A percentile compares a stretch with the other conserved stretches of the same genome.
Evolutionary conservation across 2,888 invertebrate genomes (phyloP).

Genomic region (Cataglyphis livida): DNA sequence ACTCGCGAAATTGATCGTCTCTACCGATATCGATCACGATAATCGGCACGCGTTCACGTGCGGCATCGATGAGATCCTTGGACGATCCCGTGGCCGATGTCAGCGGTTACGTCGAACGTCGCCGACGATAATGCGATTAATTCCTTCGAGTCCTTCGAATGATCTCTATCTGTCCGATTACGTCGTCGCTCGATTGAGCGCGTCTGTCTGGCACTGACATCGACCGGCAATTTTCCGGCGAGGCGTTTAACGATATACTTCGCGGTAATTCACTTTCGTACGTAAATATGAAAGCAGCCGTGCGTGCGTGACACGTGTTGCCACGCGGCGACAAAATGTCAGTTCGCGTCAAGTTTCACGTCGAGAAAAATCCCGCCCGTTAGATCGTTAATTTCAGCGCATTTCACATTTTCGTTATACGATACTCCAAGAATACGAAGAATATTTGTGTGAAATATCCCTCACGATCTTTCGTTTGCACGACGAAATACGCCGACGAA

Average conservation of each 20-base stretch:
- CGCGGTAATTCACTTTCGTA: background rate
- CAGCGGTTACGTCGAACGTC: background rate
- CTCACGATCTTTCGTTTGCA: too few species aligned
- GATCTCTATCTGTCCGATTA: background rate
- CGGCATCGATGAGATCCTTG: background rate
- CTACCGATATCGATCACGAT: conserved; percentile 1
- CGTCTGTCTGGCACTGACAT: background rate
- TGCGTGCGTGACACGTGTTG: background rate
- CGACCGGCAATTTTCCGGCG: background rate
- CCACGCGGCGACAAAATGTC: background rate
- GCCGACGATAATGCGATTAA: background rate
- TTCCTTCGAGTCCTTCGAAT: background rate
- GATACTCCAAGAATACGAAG: too few species aligned
- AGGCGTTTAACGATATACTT: background rate
- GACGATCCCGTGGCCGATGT: background rate
- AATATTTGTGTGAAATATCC: too few species aligned
- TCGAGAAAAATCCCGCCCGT: background rate
- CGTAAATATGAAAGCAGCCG: background rate
- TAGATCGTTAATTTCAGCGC: too few species aligned
- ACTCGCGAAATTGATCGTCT: too few species aligned
- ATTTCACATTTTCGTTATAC: too few species aligned
- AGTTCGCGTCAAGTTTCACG: background rate
- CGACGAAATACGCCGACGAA: background rate
- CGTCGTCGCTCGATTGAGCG: background rate
- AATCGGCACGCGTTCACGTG: background rate